Conservation (phyloP, 2,113 vertebrate species). For the Aix galericulata region DNA sequence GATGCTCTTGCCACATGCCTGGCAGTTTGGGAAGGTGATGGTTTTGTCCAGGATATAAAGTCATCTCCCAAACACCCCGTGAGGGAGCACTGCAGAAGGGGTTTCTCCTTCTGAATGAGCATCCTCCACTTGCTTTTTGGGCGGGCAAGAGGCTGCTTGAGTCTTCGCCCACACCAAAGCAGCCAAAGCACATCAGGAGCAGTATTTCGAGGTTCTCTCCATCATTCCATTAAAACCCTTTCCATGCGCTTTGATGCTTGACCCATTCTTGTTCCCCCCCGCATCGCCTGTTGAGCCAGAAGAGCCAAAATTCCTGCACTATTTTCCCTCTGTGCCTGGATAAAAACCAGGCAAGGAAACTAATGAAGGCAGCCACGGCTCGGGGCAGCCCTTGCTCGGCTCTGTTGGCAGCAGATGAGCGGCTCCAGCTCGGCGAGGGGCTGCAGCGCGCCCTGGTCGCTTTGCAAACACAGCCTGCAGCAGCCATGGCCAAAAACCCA, state of each 20-base stretch:
- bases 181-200: neutral
- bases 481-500: neutral
- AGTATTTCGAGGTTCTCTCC: neutral
- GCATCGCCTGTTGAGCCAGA: fast-evolving
- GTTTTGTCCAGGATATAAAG: neutral
- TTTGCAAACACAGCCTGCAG: neutral
- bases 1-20: neutral
- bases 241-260: neutral
- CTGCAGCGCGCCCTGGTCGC: neutral
- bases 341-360: neutral
- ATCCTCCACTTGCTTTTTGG: neutral
- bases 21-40: neutral
- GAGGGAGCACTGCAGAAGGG: neutral
- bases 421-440: neutral
- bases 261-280: neutral
- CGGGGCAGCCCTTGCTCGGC: fast-evolving
- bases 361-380: neutral
- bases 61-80: neutral
- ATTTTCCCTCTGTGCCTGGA: neutral
- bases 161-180: neutral
- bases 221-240: neutral
- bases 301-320: neutral
- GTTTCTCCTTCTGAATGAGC: neutral
- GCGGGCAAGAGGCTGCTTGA: neutral
- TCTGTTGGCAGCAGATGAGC: neutral